phyloP scores from a whole-genome alignment of 2,888 invertebrate species.

The Caenorhabditis drosophilae region DNA sequence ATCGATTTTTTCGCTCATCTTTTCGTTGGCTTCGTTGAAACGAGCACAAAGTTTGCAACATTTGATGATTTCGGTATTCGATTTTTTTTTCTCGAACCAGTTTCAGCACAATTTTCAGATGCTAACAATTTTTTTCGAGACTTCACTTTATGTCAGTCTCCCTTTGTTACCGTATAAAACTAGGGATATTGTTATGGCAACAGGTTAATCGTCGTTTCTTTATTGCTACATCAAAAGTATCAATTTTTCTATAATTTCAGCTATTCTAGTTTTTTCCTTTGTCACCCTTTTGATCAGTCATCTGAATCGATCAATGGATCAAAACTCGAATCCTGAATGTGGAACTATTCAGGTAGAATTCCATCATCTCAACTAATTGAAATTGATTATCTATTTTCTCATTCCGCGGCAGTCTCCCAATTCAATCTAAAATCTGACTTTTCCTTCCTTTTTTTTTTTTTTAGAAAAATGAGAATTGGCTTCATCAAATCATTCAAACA shows the following conservation, averaged over 20 bases:
- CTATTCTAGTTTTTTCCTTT: slow-evolving; percentile 35
- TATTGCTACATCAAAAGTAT: no score
- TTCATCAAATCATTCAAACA: slow-evolving; percentile 33
- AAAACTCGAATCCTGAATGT: slow-evolving; percentile 7
- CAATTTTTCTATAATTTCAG: slow-evolving; percentile 10
- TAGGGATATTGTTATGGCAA: slow-evolving; percentile 42
- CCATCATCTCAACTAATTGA: no score
- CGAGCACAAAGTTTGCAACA: slow-evolving; percentile 45
- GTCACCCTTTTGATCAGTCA: slow-evolving; percentile 24
- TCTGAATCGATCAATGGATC: slow-evolving; percentile 9
- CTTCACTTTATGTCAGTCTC: slow-evolving; percentile 39
- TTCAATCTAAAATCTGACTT: no score
- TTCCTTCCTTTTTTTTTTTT: no score
- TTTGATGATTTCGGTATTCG: slow-evolving; percentile 41
- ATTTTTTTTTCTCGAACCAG: background rate
- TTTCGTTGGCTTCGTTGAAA: slow-evolving; percentile 39
- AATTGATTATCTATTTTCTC: background rate
- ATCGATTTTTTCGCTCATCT: slow-evolving; percentile 40
- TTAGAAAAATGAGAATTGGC: slow-evolving; percentile 34
- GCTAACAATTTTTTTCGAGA: slow-evolving; percentile 31
- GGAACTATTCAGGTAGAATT: slow-evolving; percentile 28
- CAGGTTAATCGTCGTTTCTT: slow-evolving; percentile 15
- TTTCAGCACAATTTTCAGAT: slow-evolving; percentile 18
- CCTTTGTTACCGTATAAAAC: slow-evolving; percentile 39
- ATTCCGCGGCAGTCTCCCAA: background rate